Base-by-base conservation (phyloP, 2,888 invertebrate genomes). In the Ptilodon capucinus region DNA sequence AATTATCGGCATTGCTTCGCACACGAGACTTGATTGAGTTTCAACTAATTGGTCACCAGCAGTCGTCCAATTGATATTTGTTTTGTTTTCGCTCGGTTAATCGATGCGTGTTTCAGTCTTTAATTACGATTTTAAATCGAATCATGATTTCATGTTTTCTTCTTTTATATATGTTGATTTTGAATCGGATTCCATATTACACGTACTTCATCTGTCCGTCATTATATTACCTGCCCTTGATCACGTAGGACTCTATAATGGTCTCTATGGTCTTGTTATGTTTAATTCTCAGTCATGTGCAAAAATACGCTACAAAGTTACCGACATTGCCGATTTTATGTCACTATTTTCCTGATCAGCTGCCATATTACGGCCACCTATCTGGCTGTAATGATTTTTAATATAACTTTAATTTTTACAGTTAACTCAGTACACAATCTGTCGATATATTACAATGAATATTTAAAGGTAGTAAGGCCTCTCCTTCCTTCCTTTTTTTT, bases 11-110 rank as follows among this genome's bases (percentile, higher is more conserved):
- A 42, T 49, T 17, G 18, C 48, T 60, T 40, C 51, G 48, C 57
- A 63, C 57, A 64, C 60, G 38, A 60, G 35, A 41, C 40, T 7
- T 9, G 8, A 16, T 17, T 32, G 14, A 35, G 11, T 32, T 32
- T 35, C 35, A 17, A 17, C 17, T 35, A 17, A 35, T 35, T 32
- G 32, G 32, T 14, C 14, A 14, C 14, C 4, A 32, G 14, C 32
- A 14, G 7, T 14, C 14, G 32, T 14, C 4, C 2, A 28, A 28
- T 23, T 11, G 11, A 28, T 28, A 28, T 28, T 28, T 28, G 23
- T 23, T 23, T 23, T 23, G 23, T 23, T 6, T 23, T 23, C 23
- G n/a, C n/a, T n/a, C n/a, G n/a, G n/a, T n/a, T n/a, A n/a, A n/a
- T n/a, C n/a, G n/a, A n/a, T n/a, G n/a, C n/a, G n/a, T n/a, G n/a